Evolutionary conservation across 2,797 vertebrate genomes (phyloP).

Genomic region (Gallirallus australis): DNA sequence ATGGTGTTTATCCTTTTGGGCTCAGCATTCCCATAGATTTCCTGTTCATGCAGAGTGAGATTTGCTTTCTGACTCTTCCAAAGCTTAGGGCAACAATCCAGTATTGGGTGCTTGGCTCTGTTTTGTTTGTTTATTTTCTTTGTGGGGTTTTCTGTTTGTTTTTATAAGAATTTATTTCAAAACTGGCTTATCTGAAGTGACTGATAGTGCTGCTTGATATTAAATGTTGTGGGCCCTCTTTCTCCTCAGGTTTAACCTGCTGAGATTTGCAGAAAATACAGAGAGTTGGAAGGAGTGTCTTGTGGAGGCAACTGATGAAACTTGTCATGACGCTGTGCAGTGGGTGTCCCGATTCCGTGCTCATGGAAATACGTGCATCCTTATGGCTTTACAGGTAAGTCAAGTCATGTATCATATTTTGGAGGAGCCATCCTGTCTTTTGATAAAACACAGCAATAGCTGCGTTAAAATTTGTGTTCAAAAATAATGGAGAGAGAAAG

Average conservation of each 20-base stretch:
- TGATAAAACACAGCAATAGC: not conserved
- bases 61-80: not conserved
- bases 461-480: not conserved
- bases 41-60: not conserved
- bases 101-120: not conserved
- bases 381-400: conserved; percentile 81
- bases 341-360: conserved; percentile 79
- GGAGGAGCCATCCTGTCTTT: not conserved
- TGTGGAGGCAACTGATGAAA: conserved; percentile 76
- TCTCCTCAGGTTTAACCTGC: conserved; percentile 82
- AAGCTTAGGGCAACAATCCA: not conserved
- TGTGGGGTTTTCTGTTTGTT: not conserved
- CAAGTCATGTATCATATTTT: not conserved
- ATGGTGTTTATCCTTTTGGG: not conserved
- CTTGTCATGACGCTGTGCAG: conserved; percentile 78
- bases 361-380: conserved; percentile 79
- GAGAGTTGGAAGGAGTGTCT: conserved; percentile 78
- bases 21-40: not conserved
- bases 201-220: not conserved
- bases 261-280: conserved; percentile 80
- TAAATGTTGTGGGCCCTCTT: not conserved
- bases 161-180: not conserved
- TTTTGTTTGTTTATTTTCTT: not conserved
- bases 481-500: not conserved
- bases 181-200: not conserved